phyloP scores from a whole-genome alignment of 2,113 vertebrate species.

The Asarcornis scutulata region DNA sequence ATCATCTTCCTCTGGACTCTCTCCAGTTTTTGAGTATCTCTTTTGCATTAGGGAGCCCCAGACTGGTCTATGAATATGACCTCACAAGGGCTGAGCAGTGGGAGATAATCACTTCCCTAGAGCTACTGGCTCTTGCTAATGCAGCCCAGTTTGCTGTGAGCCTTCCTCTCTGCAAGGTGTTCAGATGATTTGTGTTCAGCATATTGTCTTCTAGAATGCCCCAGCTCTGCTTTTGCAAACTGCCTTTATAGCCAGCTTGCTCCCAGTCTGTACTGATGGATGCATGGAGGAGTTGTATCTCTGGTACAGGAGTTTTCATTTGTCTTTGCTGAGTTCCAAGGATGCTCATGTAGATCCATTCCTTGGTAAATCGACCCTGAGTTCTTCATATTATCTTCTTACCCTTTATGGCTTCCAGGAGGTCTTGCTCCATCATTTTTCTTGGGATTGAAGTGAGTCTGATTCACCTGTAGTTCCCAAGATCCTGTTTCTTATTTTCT shows the following conservation, averaged over 20 bases:
- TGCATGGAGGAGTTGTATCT: not conserved
- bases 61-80: not conserved
- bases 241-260: not conserved
- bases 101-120: not conserved
- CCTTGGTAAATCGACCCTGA: not conserved
- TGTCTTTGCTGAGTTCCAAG: not conserved
- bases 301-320: not conserved
- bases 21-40: not conserved
- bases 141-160: not conserved
- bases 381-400: not conserved
- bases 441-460: not conserved
- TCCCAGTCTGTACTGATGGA: not conserved
- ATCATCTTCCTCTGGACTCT: not conserved
- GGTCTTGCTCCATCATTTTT: not conserved
- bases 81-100: not conserved
- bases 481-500: not conserved
- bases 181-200: accelerated
- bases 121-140: not conserved
- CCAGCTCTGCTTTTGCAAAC: not conserved
- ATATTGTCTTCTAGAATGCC: not conserved
- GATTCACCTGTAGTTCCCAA: not conserved
- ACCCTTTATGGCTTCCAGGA: not conserved
- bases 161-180: not conserved
- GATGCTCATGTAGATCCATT: not conserved
- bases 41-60: not conserved